A percentile compares a stretch with the other conserved stretches of the same genome.
phyloP scores from a whole-genome alignment of 2,113 vertebrate species.

The Phyllostomus discolor region DNA sequence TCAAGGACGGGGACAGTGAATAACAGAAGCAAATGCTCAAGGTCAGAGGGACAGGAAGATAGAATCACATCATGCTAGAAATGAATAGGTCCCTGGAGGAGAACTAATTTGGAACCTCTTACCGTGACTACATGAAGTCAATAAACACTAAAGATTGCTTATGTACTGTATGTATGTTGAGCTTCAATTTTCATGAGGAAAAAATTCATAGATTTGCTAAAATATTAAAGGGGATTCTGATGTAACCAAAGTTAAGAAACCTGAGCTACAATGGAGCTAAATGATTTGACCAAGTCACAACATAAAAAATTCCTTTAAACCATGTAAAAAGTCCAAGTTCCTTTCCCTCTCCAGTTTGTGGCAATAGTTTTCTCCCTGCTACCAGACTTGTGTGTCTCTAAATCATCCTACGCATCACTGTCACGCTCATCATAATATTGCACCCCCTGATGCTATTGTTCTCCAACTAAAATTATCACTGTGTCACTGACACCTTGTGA shows the following conservation, averaged over 20 bases:
- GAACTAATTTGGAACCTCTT: neutral
- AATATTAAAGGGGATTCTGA: neutral
- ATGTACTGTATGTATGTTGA: neutral
- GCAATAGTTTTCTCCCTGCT: neutral
- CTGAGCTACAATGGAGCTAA: neutral
- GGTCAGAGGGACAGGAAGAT: neutral
- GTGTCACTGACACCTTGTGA: neutral
- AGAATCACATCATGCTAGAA: neutral
- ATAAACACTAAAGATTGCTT: neutral
- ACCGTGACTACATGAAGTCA: neutral
- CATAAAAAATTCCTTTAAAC: neutral
- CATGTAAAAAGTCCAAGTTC: neutral
- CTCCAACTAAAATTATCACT: neutral
- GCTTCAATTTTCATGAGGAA: neutral
- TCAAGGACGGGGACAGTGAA: neutral
- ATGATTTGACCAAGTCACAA: neutral
- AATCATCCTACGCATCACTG: neutral
- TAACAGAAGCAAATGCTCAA: neutral
- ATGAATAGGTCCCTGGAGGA: neutral
- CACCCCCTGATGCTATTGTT: conserved; percentile 20
- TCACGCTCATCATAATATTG: neutral
- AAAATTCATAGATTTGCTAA: neutral
- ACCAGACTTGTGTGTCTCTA: neutral
- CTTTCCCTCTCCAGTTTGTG: neutral
- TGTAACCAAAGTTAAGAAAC: neutral